Base-by-base conservation (phyloP, 2,113 vertebrate species). In the Willisornis vidua region DNA sequence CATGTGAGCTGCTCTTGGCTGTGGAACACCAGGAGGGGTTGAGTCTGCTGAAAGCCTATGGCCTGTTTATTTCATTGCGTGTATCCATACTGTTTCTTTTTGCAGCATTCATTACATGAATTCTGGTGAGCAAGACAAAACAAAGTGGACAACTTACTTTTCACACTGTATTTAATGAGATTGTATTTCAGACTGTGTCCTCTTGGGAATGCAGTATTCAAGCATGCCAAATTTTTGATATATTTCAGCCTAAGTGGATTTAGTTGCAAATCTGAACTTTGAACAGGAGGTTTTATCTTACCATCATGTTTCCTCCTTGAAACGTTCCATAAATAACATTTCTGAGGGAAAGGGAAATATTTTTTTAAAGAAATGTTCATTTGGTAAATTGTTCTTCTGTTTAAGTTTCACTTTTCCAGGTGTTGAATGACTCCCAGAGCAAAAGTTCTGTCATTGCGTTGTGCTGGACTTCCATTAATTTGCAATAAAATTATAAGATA, bases 251-350 rank as follows among this genome's bases (percentile, higher is more conserved):
- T 76, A 87, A 89, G 82, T 93, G 86, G 85, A 93, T 81, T 72
- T 92, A 89, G 49, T 79, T 78, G 67, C 63, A 93, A 85, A 88
- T 84, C 62, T 90, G 73, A 87, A 73, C 51, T 91, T 73, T 85
- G 52, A 83, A 87, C 75, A 73, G 83, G 33, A 89, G 63, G n/a
- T 68, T 91, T 94, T 87, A 43, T 74, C 83, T 94, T 96, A 87
- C 58, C 37, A 61, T 93, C 93, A 48, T 61, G 6, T 82, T 96
- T 96, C 75, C 86, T 94, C 14, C 66, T 85, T 91, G 85, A 95
- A 93, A 75, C 28, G 55, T 45, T 85, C 79, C 77, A 94, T 93
- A 91, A 95, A 96, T 92, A 94, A 87, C 6, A n/a, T 87, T 95
- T 95, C 71, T 83, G 59, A 93, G 46, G 87, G 77, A 81, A 95